phyloP scores from a whole-genome alignment of 35 echinoderm and acorn worm genomes.

The Apostichopus californicus region DNA sequence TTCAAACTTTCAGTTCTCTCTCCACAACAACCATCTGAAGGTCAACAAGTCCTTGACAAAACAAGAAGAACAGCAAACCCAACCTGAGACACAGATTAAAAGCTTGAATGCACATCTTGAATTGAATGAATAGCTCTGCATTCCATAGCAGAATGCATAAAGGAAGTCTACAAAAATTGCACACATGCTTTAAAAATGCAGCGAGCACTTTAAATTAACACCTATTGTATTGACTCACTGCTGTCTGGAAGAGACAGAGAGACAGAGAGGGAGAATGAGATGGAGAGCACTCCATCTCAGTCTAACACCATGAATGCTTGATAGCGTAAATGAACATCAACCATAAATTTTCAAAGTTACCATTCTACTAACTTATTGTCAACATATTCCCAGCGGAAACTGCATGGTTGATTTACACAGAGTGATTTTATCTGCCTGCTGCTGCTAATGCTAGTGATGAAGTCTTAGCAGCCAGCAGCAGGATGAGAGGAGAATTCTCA shows the following conservation, averaged over 20 bases:
- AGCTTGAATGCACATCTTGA: neutral
- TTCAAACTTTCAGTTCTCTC: too few species aligned
- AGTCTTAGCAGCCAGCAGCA: neutral
- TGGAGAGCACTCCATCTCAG: neutral
- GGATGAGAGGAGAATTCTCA: neutral
- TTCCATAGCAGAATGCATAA: neutral
- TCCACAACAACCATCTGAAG: too few species aligned
- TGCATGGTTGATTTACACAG: constrained; percentile 22
- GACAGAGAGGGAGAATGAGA: neutral
- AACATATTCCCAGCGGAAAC: neutral
- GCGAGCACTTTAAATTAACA: constrained; percentile 2
- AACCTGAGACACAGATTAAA: neutral
- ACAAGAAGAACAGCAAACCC: neutral
- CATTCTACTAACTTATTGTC: neutral
- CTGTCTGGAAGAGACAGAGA: neutral
- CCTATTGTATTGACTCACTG: constrained; percentile 2
- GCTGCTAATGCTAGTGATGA: neutral
- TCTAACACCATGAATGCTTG: neutral
- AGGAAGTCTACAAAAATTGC: neutral
- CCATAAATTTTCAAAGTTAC: neutral
- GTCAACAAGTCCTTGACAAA: neutral
- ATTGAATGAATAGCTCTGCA: neutral
- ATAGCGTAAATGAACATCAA: neutral
- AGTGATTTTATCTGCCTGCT: neutral
- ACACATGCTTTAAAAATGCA: neutral